Conservation (phyloP, 2,888 invertebrate genomes). For the Nemotelus nigrinus region DNA sequence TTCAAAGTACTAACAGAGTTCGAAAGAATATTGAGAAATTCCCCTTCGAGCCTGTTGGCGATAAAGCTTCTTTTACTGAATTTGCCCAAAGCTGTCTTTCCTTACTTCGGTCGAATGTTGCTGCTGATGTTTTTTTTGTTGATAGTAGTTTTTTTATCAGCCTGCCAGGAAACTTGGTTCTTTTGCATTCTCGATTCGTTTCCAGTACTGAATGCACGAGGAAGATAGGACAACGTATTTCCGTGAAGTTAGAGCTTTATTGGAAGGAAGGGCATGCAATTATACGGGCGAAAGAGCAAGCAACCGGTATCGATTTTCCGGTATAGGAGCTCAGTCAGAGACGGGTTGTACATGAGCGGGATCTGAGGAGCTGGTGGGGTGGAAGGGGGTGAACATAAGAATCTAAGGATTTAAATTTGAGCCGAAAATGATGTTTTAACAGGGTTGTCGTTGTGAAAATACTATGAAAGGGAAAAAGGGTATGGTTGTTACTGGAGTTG, state of each 20-base stretch:
- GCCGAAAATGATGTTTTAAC: background rate
- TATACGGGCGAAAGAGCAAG: conserved; percentile 29
- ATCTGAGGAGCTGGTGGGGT: background rate
- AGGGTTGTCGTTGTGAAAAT: conserved; percentile 8
- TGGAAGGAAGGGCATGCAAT: conserved; percentile 22
- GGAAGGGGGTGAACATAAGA: background rate
- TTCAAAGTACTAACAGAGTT: background rate
- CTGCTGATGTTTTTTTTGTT: background rate
- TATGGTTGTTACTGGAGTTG: no score
- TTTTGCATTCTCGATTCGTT: background rate
- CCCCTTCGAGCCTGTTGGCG: background rate
- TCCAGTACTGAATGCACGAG: background rate
- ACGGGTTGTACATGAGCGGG: background rate
- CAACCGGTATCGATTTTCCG: conserved; percentile 37
- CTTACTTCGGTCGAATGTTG: background rate
- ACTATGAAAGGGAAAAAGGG: background rate
- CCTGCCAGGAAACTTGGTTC: background rate
- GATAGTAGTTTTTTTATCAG: no score
- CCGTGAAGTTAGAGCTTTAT: conserved; percentile 21
- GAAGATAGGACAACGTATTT: background rate
- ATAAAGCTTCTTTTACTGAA: background rate
- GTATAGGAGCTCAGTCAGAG: conserved; percentile 15
- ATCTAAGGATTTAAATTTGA: conserved; percentile 15
- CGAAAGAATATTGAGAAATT: background rate
- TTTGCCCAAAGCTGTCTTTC: background rate